phyloP scores from a whole-genome alignment of 2,113 vertebrate genomes.

The Silurus meridionalis region DNA sequence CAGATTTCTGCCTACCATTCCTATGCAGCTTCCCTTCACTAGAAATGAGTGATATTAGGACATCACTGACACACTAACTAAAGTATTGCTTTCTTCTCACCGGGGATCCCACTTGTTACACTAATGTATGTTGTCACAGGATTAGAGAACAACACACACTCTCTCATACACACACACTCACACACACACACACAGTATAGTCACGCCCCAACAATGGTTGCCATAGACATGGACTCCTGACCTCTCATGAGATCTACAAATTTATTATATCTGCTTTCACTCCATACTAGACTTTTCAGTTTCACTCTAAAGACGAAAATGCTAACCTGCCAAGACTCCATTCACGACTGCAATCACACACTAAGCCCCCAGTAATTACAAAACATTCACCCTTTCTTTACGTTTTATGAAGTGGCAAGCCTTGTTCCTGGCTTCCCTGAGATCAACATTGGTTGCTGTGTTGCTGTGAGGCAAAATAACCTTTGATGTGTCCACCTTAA shows the following conservation, averaged over 20 bases:
- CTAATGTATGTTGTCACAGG: background rate
- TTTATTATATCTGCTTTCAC: background rate
- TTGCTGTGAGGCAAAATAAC: background rate
- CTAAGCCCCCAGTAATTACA: background rate
- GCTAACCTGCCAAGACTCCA: background rate
- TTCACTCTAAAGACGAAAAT: background rate
- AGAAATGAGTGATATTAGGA: background rate
- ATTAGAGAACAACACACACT: background rate
- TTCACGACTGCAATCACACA: background rate
- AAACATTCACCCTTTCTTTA: background rate
- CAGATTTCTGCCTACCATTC: background rate
- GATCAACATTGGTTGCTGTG: background rate
- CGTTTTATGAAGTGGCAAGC: background rate
- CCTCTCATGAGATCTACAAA: background rate
- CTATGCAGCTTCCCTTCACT: background rate
- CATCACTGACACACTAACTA: background rate
- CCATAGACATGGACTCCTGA: constrained; percentile 17
- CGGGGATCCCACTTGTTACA: background rate
- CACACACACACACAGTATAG: background rate
- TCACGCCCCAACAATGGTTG: background rate
- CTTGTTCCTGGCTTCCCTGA: background rate
- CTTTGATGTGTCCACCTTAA: background rate
- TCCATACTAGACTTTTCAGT: background rate
- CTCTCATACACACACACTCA: background rate
- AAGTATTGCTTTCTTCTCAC: background rate